A percentile compares a stretch with the other conserved stretches of the same genome.
Evolutionary conservation across 2,797 vertebrate genomes (phyloP).

Genomic region (Coendou prehensilis): DNA sequence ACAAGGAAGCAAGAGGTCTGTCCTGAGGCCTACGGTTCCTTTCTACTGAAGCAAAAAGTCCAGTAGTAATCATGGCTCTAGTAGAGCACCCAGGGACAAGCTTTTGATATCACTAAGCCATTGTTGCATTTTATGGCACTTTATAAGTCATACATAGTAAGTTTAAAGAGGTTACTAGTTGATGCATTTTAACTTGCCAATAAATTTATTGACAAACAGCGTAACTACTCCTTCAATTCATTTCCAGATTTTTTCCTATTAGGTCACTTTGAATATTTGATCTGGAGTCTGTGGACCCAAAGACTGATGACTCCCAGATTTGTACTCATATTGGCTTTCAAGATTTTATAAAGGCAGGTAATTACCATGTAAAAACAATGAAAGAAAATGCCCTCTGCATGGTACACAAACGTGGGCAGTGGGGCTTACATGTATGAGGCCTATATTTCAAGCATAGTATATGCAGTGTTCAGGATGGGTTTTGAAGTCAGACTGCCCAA

Average conservation of each 20-base stretch:
- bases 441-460: background rate
- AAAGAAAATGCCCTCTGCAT: background rate
- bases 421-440: too few species aligned
- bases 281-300: background rate
- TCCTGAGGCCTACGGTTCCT: background rate
- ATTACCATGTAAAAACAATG: background rate
- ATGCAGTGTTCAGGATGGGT: background rate
- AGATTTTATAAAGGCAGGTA: background rate
- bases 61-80: background rate
- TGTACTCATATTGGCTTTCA: background rate
- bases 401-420: too few species aligned
- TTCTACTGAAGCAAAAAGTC: background rate
- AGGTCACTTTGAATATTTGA: background rate
- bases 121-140: background rate
- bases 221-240: background rate
- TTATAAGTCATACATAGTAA: background rate
- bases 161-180: slow-evolving; percentile 4
- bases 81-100: background rate
- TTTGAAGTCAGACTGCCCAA: background rate
- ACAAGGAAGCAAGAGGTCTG: background rate
- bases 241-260: background rate
- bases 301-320: background rate
- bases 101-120: background rate
- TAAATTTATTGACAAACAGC: background rate
- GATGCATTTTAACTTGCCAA: background rate